These are phyloP conservation scores for Ceratina calcarata DNA, from an alignment of 1,140 invertebrate species.

Conservation along the genomic window DNA sequence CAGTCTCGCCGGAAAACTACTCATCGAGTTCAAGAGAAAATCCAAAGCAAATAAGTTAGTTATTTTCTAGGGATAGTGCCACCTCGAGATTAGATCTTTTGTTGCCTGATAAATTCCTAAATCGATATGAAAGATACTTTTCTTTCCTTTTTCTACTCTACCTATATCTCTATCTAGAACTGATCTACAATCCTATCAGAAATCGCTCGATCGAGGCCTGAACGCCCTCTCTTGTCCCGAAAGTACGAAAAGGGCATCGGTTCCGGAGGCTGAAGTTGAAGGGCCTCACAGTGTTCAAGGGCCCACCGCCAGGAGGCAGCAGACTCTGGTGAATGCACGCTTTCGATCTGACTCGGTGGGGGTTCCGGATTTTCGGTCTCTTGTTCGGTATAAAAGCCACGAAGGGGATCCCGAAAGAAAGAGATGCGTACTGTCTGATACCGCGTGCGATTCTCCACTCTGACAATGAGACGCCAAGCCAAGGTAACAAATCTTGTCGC, in stretches of 20 bases:
- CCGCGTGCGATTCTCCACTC: too few species aligned
- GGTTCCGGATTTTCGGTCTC: conserved; percentile 58
- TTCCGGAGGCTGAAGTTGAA: neutral
- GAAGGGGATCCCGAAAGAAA: neutral
- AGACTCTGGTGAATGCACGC: conserved; percentile 52
- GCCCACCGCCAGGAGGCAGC: conserved; percentile 72
- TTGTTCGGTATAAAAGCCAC: neutral
- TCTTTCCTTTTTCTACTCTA: neutral
- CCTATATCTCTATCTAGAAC: neutral
- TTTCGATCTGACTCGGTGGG: neutral
- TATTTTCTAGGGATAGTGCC: conserved; percentile 5
- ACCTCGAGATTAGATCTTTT: conserved; percentile 44
- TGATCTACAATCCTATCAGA: neutral
- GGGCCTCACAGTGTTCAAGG: conserved; percentile 52
- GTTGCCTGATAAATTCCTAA: conserved; percentile 18
- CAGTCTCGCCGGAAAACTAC: conserved; percentile 54
- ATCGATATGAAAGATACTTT: neutral
- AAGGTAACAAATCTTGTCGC: too few species aligned
- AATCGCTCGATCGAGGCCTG: neutral
- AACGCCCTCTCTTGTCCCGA: conserved; percentile 27
- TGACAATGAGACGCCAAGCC: too few species aligned
- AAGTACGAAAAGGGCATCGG: conserved; percentile 12
- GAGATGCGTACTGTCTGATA: too few species aligned
- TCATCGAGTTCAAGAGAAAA: conserved; percentile 42
- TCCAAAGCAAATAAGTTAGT: conserved; percentile 34